Evolutionary conservation across 2,113 vertebrate genomes (phyloP).

Genomic region (Corapipo altera): DNA sequence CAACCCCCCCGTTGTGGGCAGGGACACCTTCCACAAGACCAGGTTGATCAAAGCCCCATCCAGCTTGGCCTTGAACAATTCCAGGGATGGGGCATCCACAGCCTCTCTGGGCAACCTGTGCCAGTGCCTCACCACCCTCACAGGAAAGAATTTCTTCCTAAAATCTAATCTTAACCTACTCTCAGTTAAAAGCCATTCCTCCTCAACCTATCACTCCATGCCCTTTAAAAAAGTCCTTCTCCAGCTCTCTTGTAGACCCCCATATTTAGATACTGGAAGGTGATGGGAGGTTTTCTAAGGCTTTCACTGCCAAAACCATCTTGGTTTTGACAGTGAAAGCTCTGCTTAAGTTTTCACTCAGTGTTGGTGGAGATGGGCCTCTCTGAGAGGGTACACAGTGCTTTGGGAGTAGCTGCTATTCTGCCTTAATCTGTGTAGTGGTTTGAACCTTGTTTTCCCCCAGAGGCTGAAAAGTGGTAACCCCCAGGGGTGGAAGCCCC

Average conservation of each 20-base stretch:
- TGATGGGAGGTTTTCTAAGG: not conserved
- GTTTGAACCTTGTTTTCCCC: too few relatives aligned
- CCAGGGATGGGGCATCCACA: not conserved
- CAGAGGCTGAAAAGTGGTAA: too few relatives aligned
- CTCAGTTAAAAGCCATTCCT: not conserved
- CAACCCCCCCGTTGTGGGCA: not conserved
- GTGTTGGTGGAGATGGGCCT: not conserved
- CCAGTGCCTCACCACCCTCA: not conserved
- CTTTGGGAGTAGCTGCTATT: not conserved
- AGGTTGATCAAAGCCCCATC: not conserved
- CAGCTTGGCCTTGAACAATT: not conserved
- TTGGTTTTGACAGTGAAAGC: not conserved
- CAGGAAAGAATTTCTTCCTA: not conserved
- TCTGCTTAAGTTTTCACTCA: not conserved
- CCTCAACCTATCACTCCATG: not conserved
- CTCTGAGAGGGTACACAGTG: not conserved
- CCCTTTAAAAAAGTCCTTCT: not conserved
- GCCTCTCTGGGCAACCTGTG: not conserved
- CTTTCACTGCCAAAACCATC: not conserved
- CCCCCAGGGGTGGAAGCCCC: too few relatives aligned
- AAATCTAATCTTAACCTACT: not conserved
- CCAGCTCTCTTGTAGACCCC: not conserved
- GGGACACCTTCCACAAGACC: not conserved
- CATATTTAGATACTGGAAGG: not conserved
- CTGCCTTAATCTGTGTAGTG: not conserved